A percentile compares a stretch with the other conserved stretches of the same genome.
phyloP scores from a whole-genome alignment of 2,888 invertebrate genomes.

The Agrotis puta region DNA sequence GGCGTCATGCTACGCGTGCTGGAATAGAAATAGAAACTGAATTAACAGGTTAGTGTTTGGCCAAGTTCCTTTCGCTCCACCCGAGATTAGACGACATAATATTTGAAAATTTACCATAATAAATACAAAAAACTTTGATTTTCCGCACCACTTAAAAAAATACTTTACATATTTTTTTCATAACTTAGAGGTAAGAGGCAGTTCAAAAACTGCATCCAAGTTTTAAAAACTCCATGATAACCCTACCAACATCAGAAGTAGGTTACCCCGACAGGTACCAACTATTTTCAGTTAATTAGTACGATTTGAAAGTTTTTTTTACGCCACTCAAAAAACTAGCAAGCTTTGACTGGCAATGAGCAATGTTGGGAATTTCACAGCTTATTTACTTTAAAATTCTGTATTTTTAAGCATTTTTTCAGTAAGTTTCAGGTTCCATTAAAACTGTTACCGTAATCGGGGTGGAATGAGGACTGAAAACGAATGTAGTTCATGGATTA shows the following conservation, averaged over 20 bases:
- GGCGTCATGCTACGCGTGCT: no score
- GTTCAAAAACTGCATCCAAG: not conserved
- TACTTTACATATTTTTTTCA: no score
- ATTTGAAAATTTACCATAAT: no score
- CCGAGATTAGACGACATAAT: no score
- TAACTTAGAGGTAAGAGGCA: not conserved
- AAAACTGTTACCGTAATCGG: conserved; percentile 17
- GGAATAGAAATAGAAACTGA: no score
- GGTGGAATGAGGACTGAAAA: conserved; percentile 25
- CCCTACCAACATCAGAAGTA: conserved; percentile 54
- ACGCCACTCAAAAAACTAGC: conserved; percentile 49
- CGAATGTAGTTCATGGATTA: conserved; percentile 8
- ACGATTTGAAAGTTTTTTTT: conserved; percentile 61
- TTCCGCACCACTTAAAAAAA: no score
- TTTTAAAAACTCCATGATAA: not conserved
- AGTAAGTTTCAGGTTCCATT: conserved; percentile 35
- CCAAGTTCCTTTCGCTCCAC: no score
- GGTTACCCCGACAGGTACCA: conserved; percentile 72
- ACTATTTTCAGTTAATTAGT: conserved; percentile 82
- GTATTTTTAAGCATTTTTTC: conserved; percentile 43
- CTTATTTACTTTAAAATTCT: conserved; percentile 56
- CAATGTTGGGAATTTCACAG: conserved; percentile 47
- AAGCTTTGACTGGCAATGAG: conserved; percentile 56
- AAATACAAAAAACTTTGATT: no score
- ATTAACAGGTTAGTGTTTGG: no score